Evolutionary conservation across 2,888 invertebrate genomes (phyloP).

Genomic region (Teleogryllus oceanicus): DNA sequence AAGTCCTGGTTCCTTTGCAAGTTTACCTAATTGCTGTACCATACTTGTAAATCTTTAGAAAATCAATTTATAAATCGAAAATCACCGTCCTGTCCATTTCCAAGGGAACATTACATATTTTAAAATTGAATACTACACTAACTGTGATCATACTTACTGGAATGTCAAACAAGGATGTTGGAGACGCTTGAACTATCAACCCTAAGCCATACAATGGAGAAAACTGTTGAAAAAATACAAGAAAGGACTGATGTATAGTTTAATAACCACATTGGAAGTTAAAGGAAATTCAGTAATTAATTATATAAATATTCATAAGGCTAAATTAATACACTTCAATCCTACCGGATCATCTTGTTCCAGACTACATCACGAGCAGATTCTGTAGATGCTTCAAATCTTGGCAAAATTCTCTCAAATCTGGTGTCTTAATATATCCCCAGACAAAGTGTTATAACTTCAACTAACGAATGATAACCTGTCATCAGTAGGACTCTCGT

Average conservation of each 20-base stretch:
- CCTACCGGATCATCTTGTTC: conserved; percentile 37
- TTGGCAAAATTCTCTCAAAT: conserved; percentile 62
- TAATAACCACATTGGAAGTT: background rate
- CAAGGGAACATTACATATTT: background rate
- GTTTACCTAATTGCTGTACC: conserved; percentile 62
- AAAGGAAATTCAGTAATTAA: background rate
- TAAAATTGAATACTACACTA: background rate
- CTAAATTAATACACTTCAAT: background rate
- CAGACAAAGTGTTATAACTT: conserved; percentile 55
- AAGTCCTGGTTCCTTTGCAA: conserved; percentile 76
- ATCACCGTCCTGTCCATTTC: background rate
- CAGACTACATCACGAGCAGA: conserved; percentile 24
- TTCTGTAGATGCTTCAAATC: conserved; percentile 42
- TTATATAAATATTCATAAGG: no score
- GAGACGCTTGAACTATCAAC: conserved; percentile 58
- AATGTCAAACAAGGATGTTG: conserved; percentile 53
- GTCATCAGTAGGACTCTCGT: conserved; percentile 46
- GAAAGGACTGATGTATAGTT: background rate
- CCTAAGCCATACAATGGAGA: conserved; percentile 48
- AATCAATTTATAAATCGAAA: conserved; percentile 19
- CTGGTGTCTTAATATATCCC: conserved; percentile 52
- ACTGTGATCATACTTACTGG: conserved; percentile 35
- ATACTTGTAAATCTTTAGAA: conserved; percentile 45
- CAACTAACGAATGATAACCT: conserved; percentile 59
- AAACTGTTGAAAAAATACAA: conserved; percentile 30